Evolutionary conservation across 2,113 vertebrate genomes (phyloP), one percentile per base, ranked within the genome.

Genomic region (Lepus timidus): DNA sequence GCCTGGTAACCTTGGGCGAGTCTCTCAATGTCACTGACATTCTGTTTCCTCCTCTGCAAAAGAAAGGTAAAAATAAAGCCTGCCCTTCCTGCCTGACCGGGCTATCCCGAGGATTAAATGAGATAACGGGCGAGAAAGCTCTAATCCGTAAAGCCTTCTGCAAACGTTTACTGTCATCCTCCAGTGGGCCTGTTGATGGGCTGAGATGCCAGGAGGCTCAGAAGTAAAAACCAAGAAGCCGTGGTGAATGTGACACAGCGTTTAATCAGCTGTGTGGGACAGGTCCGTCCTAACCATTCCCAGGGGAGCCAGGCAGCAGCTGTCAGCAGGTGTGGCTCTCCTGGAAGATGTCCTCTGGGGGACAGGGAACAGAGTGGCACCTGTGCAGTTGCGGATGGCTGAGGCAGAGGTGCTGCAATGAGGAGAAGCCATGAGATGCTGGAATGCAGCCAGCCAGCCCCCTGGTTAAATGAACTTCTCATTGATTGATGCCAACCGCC

Each of bases 161-260:
- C 67, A 95, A 85, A 93, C 67, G 81, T 88, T 81, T 92, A 61
- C 85, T 61, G 44, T 92, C 67, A 39, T 76, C n/a, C 19, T 27
- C 44, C 36, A 17, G 29, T 13, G 19, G 44, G 33, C 51, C 68
- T 20, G 10, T 79, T 91, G 79, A n/a, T 36, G 71, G 7, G 70
- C 67, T 49, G 78, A 71, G 78, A 78, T 64, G 52, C 76, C 88
- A 29, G 70, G 31, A 13, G 25, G 61, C 86, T 86, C 22, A 64
- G 86, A 92, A 84, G 58, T 84, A 74, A 93, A 96, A 95, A 61
- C 73, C 31, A 64, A 89, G 90, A 76, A 51, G 33, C 51, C 39
- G 52, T 44, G 80, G 76, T 1, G 12, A 90, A 84, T 16, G 33
- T 87, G 68, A 92, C 49, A 76, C 49, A 67, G 68, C 61, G 44